phyloP scores from a whole-genome alignment of 2,113 vertebrate genomes.

The Bos indicus region DNA sequence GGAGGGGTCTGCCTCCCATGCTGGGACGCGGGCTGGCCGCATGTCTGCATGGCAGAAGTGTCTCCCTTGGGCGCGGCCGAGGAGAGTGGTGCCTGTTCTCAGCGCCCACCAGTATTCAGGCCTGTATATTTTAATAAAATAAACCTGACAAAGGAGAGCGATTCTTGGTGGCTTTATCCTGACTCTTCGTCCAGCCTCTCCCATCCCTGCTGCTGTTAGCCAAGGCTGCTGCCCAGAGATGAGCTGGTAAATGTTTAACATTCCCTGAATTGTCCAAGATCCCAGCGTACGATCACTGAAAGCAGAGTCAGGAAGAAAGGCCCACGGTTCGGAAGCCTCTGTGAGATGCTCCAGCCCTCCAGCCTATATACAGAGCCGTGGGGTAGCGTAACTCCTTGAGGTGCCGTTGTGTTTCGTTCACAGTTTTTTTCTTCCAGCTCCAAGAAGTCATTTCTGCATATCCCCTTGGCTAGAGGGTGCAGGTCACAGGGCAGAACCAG shows the following conservation, averaged over 20 bases:
- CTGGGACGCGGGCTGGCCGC: conserved; percentile 41
- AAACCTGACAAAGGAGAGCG: conserved; percentile 63
- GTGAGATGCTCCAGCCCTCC: background rate
- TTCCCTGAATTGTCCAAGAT: background rate
- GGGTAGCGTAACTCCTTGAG: background rate
- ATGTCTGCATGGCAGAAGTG: conserved; percentile 70
- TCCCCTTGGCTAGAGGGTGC: background rate
- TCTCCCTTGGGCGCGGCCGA: conserved; percentile 51
- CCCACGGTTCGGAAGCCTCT: rapidly evolving
- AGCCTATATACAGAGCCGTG: rapidly evolving
- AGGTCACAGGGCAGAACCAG: background rate
- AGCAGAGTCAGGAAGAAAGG: background rate
- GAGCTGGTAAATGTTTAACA: background rate
- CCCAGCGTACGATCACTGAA: background rate
- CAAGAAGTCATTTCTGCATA: background rate
- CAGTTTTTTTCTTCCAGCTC: background rate
- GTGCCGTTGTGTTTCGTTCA: background rate
- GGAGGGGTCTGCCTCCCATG: background rate
- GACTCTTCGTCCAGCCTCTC: background rate
- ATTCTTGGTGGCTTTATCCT: background rate
- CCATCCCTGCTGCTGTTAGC: background rate
- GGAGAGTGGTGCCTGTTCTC: conserved; percentile 55
- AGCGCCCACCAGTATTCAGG: conserved; percentile 59
- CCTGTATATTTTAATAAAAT: conserved; percentile 82
- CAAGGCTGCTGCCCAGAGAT: background rate